Conservation (phyloP, 2,797 vertebrate species). For the Scarus forsteni region DNA sequence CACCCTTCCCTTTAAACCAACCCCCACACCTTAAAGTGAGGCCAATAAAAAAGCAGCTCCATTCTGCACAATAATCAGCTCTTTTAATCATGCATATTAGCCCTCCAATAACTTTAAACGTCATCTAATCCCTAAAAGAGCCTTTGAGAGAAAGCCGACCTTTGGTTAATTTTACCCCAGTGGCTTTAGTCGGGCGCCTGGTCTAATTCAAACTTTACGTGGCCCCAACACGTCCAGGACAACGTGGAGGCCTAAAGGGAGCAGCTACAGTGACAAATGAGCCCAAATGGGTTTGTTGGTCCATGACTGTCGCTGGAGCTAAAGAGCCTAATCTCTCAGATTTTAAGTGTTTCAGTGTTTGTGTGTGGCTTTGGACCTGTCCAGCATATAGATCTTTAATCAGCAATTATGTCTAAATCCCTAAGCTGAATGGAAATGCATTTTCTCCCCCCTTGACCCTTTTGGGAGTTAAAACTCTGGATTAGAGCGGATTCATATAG, state of each 20-base stretch:
- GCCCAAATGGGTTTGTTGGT: constrained; percentile 56
- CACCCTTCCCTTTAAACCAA: constrained; percentile 30
- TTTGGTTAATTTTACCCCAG: constrained; percentile 80
- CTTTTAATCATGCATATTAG: constrained; percentile 81
- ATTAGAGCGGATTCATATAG: constrained; percentile 48
- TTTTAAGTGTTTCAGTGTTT: constrained; percentile 49
- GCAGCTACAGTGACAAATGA: constrained; percentile 74
- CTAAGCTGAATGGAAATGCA: constrained; percentile 21
- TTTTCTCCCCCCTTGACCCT: constrained; percentile 40
- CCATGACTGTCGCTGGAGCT: constrained; percentile 68
- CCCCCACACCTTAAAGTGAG: constrained; percentile 43
- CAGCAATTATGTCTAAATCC: constrained; percentile 36
- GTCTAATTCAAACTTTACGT: constrained; percentile 77
- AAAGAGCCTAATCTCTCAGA: constrained; percentile 68
- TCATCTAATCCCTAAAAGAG: constrained; percentile 81
- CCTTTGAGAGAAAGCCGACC: constrained; percentile 68
- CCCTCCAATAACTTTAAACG: constrained; percentile 80
- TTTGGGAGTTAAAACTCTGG: constrained; percentile 53
- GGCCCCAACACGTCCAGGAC: constrained; percentile 70
- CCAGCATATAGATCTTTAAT: constrained; percentile 17
- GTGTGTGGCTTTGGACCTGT: constrained; percentile 55
- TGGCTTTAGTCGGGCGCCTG: constrained; percentile 77
- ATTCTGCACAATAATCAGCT: constrained; percentile 75
- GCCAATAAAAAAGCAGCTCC: constrained; percentile 71
- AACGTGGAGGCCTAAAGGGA: constrained; percentile 67